Base-by-base conservation (phyloP, 2,797 vertebrate species). In the Takifugu ocellatus region DNA sequence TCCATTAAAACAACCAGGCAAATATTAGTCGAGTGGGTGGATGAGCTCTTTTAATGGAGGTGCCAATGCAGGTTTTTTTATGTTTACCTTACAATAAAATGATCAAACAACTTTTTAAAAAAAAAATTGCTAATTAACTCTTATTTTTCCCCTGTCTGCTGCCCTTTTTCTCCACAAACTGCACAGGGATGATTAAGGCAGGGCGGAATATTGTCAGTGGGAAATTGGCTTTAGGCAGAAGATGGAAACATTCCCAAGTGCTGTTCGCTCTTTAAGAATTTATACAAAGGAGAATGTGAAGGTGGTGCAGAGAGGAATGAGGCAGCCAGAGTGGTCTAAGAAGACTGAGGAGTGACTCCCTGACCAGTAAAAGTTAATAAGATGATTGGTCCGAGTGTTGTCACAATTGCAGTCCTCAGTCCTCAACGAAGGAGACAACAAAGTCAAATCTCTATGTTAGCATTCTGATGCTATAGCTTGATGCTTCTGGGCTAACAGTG, bases 241-340 rank as follows among this genome's bases (percentile, higher is more conserved):
- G 67, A 62, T 8, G 60, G 61, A 63, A 54, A 63, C 49, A 60
- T 16, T 54, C 16, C 5, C 17, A 44, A 56, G 61, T 73, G 69
- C 74, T 78, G 60, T 61, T 67, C 2, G 27, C 42, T 49, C 68
- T 64, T 72, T 66, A 63, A 64, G 77, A 58, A 67, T 61, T 57
- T 39, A 25, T 53, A 44, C 53, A 66, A 66, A 66, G 50, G 44
- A 44, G 43, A 7, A 3, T 57, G 62, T 71, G 60, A 67, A 59
- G 51, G 43, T 56, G 52, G 27, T 29, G 27, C 27, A 29, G 44
- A 55, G 42, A 15, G 11, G 5, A 43, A 10, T 43, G 42, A 43
- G 27, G 42, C 15, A 55, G 36, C 27, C 8, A 36, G 29, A 27
- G 45, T 21, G 27, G 59, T 63, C 61, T 39, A 17, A 25, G 49